Conservation (phyloP, 2,113 vertebrate genomes). For the Stegastes partitus region DNA sequence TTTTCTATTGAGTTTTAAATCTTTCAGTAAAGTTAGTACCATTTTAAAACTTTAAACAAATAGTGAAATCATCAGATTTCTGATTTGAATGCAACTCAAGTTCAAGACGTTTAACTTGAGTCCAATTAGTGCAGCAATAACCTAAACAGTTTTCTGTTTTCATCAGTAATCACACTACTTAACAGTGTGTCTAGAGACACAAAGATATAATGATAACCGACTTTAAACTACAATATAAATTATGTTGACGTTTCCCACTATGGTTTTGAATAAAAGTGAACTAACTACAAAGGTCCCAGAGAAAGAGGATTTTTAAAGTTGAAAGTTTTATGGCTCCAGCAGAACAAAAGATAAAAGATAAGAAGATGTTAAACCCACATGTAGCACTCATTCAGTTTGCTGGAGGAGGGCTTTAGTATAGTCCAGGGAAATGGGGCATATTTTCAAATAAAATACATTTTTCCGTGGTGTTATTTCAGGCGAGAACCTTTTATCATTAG, state of each 20-base stretch:
- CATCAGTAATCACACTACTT: too few species aligned
- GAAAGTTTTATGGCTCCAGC: neutral
- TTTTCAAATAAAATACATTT: slow-evolving; percentile 16
- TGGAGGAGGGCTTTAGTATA: slow-evolving; percentile 4
- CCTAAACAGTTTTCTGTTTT: too few species aligned
- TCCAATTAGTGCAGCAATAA: too few species aligned
- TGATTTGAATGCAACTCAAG: too few species aligned
- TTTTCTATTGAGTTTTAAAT: too few species aligned
- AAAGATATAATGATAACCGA: too few species aligned
- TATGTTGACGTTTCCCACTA: neutral
- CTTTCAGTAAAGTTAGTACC: too few species aligned
- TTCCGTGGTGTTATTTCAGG: slow-evolving; percentile 13
- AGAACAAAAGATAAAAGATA: slow-evolving; percentile 11
- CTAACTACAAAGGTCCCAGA: neutral
- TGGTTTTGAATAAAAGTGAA: neutral
- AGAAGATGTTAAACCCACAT: neutral
- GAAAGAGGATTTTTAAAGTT: neutral
- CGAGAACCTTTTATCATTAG: slow-evolving; percentile 22
- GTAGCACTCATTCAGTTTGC: slow-evolving; percentile 8
- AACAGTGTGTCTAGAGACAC: too few species aligned
- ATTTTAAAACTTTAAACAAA: too few species aligned
- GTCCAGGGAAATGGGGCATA: slow-evolving; percentile 2
- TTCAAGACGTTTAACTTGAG: too few species aligned
- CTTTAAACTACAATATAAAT: neutral
- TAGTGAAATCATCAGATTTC: too few species aligned